Percentiles rank a stretch among this genome's conserved stretches.
phyloP scores from a whole-genome alignment of 2,888 invertebrate genomes.

The Microctonus hyperodae region DNA sequence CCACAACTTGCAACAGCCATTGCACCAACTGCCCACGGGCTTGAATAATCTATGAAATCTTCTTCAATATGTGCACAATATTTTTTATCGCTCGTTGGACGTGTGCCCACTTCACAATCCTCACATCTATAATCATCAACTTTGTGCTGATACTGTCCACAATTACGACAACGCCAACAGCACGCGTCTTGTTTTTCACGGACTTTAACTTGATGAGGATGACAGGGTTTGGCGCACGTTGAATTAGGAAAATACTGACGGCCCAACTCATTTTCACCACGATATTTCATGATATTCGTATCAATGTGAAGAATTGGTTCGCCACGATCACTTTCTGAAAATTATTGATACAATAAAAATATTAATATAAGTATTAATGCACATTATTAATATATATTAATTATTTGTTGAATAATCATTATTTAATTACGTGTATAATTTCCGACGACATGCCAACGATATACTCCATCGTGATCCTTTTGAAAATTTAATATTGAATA shows the following conservation, averaged over 20 bases:
- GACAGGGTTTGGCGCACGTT: conserved; percentile 63
- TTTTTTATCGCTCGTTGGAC: conserved; percentile 57
- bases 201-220: conserved; percentile 55
- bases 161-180: conserved; percentile 66
- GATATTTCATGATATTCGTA: conserved; percentile 54
- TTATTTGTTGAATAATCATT: background rate
- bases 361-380: background rate
- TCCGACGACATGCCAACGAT: conserved; percentile 64
- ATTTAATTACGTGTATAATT: conserved; percentile 62
- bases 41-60: conserved; percentile 63
- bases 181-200: conserved; percentile 64
- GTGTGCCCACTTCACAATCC: conserved; percentile 61
- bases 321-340: conserved; percentile 56
- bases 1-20: conserved; percentile 61
- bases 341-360: background rate
- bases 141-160: conserved; percentile 62
- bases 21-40: conserved; percentile 64
- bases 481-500: conserved; percentile 67
- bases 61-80: conserved; percentile 63
- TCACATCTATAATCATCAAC: conserved; percentile 63
- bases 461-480: conserved; percentile 50
- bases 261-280: conserved; percentile 44
- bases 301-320: conserved; percentile 56
- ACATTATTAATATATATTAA: background rate
- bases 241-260: conserved; percentile 59